These are phyloP conservation scores for Falco naumanni DNA, from an alignment of 2,797 vertebrate species.

Conservation along the genomic window DNA sequence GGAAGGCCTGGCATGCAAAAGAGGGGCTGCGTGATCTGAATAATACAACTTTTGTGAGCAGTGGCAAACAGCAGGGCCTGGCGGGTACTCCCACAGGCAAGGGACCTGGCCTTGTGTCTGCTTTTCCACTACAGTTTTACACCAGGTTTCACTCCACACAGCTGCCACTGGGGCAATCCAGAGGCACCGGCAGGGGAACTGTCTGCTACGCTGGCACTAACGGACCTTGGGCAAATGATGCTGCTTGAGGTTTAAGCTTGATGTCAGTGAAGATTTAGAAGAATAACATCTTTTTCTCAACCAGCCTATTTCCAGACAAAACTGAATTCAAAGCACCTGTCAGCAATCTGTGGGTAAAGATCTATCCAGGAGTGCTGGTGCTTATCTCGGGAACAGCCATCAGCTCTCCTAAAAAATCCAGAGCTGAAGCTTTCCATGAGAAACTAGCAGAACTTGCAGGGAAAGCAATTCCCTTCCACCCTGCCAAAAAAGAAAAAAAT, in stretches of 20 bases:
- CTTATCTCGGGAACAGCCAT: background rate
- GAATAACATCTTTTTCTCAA: background rate
- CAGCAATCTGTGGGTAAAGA: background rate
- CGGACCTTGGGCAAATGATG: fast-evolving
- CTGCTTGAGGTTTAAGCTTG: background rate
- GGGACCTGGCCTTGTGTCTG: fast-evolving
- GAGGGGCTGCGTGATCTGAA: background rate
- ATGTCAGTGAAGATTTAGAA: background rate
- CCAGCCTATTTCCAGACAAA: background rate
- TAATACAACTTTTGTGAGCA: background rate
- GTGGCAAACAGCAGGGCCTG: background rate
- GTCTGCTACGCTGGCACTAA: background rate
- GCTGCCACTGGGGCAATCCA: background rate
- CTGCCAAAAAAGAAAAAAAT: background rate
- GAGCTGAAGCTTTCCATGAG: background rate
- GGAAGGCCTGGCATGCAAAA: background rate
- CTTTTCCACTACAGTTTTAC: background rate
- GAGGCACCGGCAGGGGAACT: background rate
- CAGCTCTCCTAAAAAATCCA: background rate
- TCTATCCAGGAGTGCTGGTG: background rate
- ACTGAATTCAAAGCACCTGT: background rate
- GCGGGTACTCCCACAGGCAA: background rate
- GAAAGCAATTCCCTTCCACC: background rate
- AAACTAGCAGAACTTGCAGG: background rate
- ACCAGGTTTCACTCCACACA: background rate